Percentiles rank a stretch among this genome's conserved stretches.
Conservation (phyloP, 2,797 vertebrate species). For the Ceryle rudis region DNA sequence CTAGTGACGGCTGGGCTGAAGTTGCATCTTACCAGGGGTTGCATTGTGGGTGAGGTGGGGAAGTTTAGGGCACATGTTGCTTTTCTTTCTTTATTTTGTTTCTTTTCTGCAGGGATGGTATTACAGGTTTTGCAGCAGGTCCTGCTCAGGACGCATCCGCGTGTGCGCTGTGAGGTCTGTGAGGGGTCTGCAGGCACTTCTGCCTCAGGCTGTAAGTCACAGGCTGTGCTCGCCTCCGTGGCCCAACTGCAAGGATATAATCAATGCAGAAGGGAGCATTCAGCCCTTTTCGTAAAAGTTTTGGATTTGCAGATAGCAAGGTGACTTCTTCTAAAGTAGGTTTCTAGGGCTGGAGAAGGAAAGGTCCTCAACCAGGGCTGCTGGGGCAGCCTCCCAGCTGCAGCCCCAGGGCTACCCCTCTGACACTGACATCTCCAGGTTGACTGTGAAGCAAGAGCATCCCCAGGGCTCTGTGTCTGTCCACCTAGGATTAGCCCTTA, state of each 20-base stretch:
- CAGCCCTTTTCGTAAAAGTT: accelerated
- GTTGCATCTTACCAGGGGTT: accelerated
- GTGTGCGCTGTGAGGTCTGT: accelerated
- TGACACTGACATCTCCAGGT: accelerated
- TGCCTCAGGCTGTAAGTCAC: accelerated
- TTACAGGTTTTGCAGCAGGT: neutral
- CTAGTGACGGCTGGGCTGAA: neutral
- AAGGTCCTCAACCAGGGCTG: neutral
- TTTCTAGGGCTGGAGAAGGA: neutral
- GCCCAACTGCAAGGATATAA: neutral
- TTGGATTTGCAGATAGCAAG: neutral
- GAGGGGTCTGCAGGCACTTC: neutral
- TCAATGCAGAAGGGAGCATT: neutral
- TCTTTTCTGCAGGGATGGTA: neutral
- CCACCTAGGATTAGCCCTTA: neutral
- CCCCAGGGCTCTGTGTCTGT: neutral
- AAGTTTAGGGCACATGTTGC: neutral
- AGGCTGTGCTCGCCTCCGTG: accelerated
- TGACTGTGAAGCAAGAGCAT: neutral
- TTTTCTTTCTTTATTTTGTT: neutral
- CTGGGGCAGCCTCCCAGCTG: neutral
- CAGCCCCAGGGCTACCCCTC: neutral
- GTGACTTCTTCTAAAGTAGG: neutral
- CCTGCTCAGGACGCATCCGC: neutral
- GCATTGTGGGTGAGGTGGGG: accelerated